A percentile compares a stretch with the other conserved stretches of the same genome.
Conservation (phyloP, 1,140 invertebrate genomes). For the Papilio dardanus region DNA sequence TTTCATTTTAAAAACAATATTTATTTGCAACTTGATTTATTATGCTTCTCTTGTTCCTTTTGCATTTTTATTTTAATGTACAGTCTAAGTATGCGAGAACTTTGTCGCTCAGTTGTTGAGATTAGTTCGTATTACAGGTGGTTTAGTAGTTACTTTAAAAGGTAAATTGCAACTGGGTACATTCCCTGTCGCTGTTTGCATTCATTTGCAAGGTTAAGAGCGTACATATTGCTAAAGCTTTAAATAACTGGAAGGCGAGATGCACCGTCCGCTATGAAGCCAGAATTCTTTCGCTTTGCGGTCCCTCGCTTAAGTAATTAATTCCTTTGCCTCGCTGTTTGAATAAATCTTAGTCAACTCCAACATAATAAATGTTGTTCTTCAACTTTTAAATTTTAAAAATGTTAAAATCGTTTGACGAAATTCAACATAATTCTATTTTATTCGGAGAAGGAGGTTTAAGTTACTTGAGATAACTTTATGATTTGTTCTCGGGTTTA, state of each 20-base stretch:
- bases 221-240: slow-evolving; percentile 32
- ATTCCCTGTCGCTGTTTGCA: slow-evolving; percentile 27
- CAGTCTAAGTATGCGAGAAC: neutral
- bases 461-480: neutral
- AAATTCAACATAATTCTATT: slow-evolving; percentile 9
- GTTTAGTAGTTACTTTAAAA: neutral
- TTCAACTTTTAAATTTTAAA: slow-evolving; percentile 53
- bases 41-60: too few relatives aligned
- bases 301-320: slow-evolving; percentile 69
- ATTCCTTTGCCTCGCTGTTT: slow-evolving; percentile 66
- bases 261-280: slow-evolving; percentile 36
- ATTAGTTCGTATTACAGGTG: neutral
- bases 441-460: neutral
- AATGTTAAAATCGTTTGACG: slow-evolving; percentile 25
- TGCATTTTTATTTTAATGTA: neutral
- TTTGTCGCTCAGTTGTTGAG: neutral
- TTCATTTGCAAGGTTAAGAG: slow-evolving; percentile 36
- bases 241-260: slow-evolving; percentile 14
- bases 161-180: slow-evolving; percentile 18
- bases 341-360: slow-evolving; percentile 66
- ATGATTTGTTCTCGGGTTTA: neutral
- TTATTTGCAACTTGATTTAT: too few relatives aligned
- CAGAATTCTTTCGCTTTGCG: slow-evolving; percentile 52
- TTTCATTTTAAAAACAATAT: neutral
- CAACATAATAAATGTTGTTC: slow-evolving; percentile 58